Base-by-base conservation (phyloP, 2,888 invertebrate genomes). In the Heterodera filipjevi region DNA sequence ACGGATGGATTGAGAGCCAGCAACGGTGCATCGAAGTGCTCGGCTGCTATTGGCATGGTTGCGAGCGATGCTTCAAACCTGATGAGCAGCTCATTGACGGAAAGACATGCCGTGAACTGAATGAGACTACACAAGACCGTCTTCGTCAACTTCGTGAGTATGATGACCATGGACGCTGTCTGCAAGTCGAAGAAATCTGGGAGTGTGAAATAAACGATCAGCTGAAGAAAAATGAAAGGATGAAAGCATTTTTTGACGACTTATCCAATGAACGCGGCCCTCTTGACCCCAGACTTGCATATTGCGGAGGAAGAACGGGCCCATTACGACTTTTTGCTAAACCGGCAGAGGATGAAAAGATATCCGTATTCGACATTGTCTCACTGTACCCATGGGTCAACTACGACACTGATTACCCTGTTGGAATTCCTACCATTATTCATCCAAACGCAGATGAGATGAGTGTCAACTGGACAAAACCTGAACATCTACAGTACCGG, bases 341-440 rank as follows among this genome's bases (percentile, higher is more conserved):
- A 39, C n/a, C 32, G 14, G 33, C n/a, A 30, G 27, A 22, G 39
- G 71, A 32, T 32, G 22, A 70, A 19, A 22, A 32, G 49, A 73
- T 73, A 22, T 73, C 74, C n/a, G 49, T 46, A 1, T 39, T 49
- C 27, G 74, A 39, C 64, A 64, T 64, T 64, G 64, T 64, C n/a
- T 64, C 64, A 27, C 64, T 64, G 6, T 64, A 64, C 14, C 64
- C 64, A 64, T 22, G n/a, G n/a, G 64, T 39, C 39, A 39, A 39
- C 39, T 64, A 64, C 14, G 64, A 27, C 64, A 64, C n/a, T 6
- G 64, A 27, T n/a, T 64, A n/a, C 14, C n/a, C n/a, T 6, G 22
- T 64, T 64, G 64, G 64, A 3, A 12, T 64, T 64, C n/a, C n/a
- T 27, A 22, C 64, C n/a, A 14, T 27, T 64, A 6, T 64, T 64